Conservation (phyloP, 2,113 vertebrate species). For the Podiceps cristatus region DNA sequence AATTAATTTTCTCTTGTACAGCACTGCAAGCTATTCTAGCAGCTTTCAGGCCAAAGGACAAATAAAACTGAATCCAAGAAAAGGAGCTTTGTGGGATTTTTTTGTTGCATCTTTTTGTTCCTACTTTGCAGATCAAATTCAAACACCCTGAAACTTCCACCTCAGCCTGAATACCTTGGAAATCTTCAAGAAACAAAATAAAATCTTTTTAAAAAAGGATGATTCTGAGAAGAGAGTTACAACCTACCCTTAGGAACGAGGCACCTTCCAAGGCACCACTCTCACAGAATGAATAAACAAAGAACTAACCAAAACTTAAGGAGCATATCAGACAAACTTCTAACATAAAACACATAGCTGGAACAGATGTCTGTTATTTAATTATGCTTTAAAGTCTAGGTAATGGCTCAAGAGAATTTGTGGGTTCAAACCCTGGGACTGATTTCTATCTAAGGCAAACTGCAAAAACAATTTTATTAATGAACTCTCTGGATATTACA, state of each 20-base stretch:
- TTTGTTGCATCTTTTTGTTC: neutral
- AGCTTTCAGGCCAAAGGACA: neutral
- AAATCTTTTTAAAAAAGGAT: neutral
- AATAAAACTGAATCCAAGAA: neutral
- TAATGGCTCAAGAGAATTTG: neutral
- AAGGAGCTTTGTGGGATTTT: neutral
- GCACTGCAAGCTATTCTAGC: neutral
- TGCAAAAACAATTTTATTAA: neutral
- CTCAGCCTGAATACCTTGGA: neutral
- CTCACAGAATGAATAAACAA: neutral
- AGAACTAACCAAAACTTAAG: neutral
- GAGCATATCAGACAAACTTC: neutral
- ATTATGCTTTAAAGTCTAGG: neutral
- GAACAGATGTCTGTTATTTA: neutral
- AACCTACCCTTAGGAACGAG: accelerated
- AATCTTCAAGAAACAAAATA: neutral
- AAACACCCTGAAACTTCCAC: neutral
- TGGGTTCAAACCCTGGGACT: neutral
- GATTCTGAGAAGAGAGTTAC: neutral
- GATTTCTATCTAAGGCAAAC: neutral
- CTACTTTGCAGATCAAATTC: neutral
- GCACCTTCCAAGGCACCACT: neutral
- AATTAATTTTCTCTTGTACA: neutral
- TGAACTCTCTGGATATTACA: neutral
- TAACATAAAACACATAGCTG: neutral